Evolutionary conservation across 2,797 vertebrate genomes (phyloP).

Genomic region (Xenentodon cancila): DNA sequence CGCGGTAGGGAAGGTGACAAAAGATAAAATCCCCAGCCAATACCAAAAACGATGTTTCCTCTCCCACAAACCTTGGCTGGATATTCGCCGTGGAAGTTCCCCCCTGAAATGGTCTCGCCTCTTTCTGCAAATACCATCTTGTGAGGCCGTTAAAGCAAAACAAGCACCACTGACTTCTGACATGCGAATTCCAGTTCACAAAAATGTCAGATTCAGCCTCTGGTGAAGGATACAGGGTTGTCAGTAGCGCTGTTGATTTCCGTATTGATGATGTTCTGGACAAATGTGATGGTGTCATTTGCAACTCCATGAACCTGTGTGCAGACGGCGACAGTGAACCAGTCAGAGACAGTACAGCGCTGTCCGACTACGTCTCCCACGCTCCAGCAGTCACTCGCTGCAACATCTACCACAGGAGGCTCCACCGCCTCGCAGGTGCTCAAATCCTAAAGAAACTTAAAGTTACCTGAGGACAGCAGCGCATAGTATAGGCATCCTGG

Average conservation of each 20-base stretch:
- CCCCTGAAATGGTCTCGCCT: conserved; percentile 97
- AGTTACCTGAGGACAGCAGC: conserved; percentile 96
- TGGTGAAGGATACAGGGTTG: conserved; percentile 95
- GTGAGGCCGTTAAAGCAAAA: conserved; percentile 75
- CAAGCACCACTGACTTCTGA: background rate
- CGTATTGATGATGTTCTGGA: conserved; percentile 92
- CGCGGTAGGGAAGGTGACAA: background rate
- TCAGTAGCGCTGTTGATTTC: conserved; percentile 99
- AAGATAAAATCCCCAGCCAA: conserved; percentile 10
- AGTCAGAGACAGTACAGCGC: background rate
- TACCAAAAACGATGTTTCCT: background rate
- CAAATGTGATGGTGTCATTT: conserved; percentile 96
- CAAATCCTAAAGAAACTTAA: too few species aligned
- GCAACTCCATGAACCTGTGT: conserved; percentile 92
- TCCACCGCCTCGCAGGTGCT: too few species aligned
- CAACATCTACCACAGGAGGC: too few species aligned
- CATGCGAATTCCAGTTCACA: background rate
- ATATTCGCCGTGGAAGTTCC: conserved; percentile 99
- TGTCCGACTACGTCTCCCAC: background rate
- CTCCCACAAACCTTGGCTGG: conserved; percentile 87
- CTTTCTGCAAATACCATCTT: conserved; percentile 98
- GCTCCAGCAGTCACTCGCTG: too few species aligned
- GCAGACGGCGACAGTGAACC: conserved; percentile 1
- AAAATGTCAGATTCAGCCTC: background rate
- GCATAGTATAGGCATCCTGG: conserved; percentile 96